These are phyloP conservation scores for Drosophila flavopinicola DNA, from an alignment of 2,888 invertebrate genomes.

Conservation along the genomic window DNA sequence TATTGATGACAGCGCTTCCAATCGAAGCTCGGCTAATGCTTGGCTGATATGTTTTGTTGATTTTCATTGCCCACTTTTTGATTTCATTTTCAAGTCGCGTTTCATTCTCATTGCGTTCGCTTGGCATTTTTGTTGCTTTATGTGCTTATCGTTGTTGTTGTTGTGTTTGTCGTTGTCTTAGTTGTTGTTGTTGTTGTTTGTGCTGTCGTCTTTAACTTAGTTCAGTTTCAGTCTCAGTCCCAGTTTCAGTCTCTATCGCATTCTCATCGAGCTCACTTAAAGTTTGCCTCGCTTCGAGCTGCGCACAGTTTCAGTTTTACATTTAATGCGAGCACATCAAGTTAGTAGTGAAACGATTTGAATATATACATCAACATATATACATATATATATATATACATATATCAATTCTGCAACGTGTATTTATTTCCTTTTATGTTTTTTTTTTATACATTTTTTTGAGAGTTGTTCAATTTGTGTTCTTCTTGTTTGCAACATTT, in stretches of 20 bases:
- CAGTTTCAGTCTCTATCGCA: conserved; percentile 28
- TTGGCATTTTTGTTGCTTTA: conserved; percentile 12
- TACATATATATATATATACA: not conserved
- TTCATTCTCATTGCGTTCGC: conserved; percentile 55
- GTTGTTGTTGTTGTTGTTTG: not conserved
- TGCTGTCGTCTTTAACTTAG: conserved; percentile 25
- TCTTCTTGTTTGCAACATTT: not conserved
- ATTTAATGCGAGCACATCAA: conserved; percentile 68
- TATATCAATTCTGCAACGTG: conserved; percentile 4
- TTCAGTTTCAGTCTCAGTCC: conserved; percentile 14
- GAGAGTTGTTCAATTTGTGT: not conserved
- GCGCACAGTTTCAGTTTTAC: conserved; percentile 70
- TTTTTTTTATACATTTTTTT: conserved; percentile 4
- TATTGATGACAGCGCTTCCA: conserved; percentile 3
- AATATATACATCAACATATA: conserved; percentile 11
- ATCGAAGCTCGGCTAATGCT: conserved; percentile 11
- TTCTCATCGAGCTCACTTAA: conserved; percentile 71
- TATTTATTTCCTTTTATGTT: not conserved
- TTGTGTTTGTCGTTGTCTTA: conserved; percentile 5
- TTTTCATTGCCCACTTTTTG: conserved; percentile 31
- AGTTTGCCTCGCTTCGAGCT: conserved; percentile 55
- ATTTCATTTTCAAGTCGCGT: conserved; percentile 52
- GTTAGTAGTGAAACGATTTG: conserved; percentile 49
- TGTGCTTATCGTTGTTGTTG: conserved; percentile 10
- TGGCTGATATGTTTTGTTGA: conserved; percentile 21